A percentile compares a stretch with the other conserved stretches of the same genome.
Evolutionary conservation across 2,888 invertebrate species (phyloP).

Genomic region (Platycnemis pennipes): DNA sequence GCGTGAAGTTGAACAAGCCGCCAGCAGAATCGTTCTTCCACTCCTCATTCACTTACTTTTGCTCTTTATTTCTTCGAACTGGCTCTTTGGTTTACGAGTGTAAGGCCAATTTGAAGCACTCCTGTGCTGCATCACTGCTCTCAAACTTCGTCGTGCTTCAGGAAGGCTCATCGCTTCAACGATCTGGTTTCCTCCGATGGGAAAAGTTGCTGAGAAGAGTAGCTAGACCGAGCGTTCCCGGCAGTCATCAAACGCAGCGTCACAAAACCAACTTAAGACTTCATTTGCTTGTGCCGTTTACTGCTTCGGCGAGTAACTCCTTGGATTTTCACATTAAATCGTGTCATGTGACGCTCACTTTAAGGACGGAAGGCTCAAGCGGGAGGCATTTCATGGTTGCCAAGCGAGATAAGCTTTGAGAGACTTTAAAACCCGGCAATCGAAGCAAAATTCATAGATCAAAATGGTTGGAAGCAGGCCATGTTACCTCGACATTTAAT

Average conservation of each 20-base stretch:
- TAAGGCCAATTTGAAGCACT: not conserved
- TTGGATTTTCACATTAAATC: not conserved
- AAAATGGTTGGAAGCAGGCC: too few species aligned
- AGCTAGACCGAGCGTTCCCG: not conserved
- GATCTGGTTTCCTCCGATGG: not conserved
- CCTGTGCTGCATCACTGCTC: not conserved
- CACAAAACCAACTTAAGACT: constrained; percentile 17
- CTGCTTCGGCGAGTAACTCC: not conserved
- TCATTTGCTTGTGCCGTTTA: not conserved
- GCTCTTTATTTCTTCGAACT: too few species aligned
- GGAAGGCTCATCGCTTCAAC: not conserved
- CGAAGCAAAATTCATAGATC: too few species aligned
- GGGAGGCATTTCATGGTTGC: not conserved
- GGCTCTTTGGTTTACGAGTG: not conserved
- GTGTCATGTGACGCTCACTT: not conserved
- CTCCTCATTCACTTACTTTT: too few species aligned
- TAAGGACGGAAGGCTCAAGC: not conserved
- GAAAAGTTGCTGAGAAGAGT: not conserved
- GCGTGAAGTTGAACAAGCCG: too few species aligned
- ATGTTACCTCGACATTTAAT: too few species aligned
- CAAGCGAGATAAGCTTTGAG: not conserved
- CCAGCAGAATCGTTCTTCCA: too few species aligned
- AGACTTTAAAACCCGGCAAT: not conserved
- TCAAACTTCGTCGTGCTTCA: not conserved
- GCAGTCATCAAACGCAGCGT: constrained; percentile 8